phyloP scores from a whole-genome alignment of 92 coral and sea anemone species.

The Phymanthus crucifer region DNA sequence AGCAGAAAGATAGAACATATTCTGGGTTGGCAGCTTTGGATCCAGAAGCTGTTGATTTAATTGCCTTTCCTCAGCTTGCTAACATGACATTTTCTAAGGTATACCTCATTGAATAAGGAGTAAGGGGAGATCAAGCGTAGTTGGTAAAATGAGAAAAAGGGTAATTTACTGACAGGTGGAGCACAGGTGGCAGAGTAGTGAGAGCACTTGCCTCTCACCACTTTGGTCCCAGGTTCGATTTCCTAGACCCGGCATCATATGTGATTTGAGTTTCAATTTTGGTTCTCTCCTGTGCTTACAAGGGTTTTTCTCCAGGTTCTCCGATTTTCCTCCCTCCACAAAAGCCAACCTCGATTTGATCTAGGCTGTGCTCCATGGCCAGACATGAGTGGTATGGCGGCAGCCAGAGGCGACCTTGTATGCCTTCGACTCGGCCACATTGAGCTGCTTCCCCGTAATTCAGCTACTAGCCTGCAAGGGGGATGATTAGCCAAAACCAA shows the following conservation, averaged over 20 bases:
- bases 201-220: neutral
- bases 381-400: too few species aligned
- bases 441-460: too few species aligned
- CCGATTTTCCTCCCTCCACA: too few species aligned
- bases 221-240: neutral
- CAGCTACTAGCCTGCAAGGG: too few species aligned
- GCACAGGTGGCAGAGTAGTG: neutral
- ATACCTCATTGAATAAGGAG: neutral
- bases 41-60: constrained; percentile 93
- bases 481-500: too few species aligned
- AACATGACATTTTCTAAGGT: constrained; percentile 92
- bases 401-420: too few species aligned
- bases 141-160: too few species aligned
- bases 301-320: too few species aligned
- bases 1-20: constrained; percentile 27
- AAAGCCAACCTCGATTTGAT: neutral
- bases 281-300: too few species aligned
- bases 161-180: too few species aligned
- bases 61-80: constrained; percentile 68
- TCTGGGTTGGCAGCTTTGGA: constrained; percentile 80
- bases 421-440: too few species aligned
- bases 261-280: neutral
- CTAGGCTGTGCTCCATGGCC: too few species aligned
- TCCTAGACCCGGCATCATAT: neutral
- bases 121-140: neutral